Conservation (phyloP, 2,888 invertebrate genomes). For the Athetis lepigone region DNA sequence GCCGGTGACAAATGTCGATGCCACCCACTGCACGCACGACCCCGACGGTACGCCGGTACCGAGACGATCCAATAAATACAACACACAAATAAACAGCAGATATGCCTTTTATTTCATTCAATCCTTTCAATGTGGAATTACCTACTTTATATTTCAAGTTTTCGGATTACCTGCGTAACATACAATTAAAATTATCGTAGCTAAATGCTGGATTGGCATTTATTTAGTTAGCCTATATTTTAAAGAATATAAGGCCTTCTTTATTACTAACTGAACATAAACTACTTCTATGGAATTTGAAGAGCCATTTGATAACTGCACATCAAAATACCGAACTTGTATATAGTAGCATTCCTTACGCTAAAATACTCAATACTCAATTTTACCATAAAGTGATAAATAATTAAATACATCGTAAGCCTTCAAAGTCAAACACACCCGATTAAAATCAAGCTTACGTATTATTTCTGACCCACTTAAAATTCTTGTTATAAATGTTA, state of each 20-base stretch:
- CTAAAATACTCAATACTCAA: conserved; percentile 15
- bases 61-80: conserved; percentile 82
- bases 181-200: conserved; percentile 3
- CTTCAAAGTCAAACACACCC: conserved; percentile 38
- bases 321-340: conserved; percentile 5
- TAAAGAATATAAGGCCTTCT: conserved; percentile 1
- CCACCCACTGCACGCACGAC: conserved; percentile 87
- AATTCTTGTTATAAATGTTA: conserved; percentile 67
- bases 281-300: conserved; percentile 16
- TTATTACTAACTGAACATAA: conserved; percentile 6
- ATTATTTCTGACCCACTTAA: conserved; percentile 67
- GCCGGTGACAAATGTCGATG: conserved; percentile 86
- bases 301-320: conserved; percentile 25
- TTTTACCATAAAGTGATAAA: conserved; percentile 38
- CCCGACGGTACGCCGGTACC: conserved; percentile 65
- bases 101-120: conserved; percentile 74
- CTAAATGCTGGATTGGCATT: conserved; percentile 4
- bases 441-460: conserved; percentile 53
- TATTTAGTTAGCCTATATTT: background rate
- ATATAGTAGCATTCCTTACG: conserved; percentile 43
- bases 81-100: conserved; percentile 69
- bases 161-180: background rate
- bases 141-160: conserved; percentile 48
- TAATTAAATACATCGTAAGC: conserved; percentile 24
- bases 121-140: conserved; percentile 55